Conservation (phyloP, 2,113 vertebrate genomes). For the Scolopax mira region DNA sequence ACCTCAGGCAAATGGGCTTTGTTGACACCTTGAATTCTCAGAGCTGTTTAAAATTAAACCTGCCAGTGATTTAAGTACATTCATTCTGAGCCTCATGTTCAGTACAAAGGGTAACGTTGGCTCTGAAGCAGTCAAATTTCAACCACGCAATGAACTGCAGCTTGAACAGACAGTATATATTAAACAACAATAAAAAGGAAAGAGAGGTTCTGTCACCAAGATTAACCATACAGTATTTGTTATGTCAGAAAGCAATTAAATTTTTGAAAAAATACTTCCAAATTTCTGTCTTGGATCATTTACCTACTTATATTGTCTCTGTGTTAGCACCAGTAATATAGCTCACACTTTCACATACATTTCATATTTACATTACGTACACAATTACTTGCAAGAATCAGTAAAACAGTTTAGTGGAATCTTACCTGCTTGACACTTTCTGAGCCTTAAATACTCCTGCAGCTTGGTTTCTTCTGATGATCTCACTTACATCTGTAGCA, state of each 20-base stretch:
- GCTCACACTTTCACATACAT: neutral
- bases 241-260: neutral
- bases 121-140: neutral
- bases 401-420: neutral
- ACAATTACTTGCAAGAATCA: neutral
- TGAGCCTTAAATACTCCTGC: slow-evolving; percentile 80
- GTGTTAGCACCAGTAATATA: neutral
- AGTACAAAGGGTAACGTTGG: neutral
- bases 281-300: neutral
- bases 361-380: neutral
- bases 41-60: neutral
- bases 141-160: neutral
- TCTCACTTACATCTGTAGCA: slow-evolving; percentile 82
- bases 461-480: slow-evolving; percentile 81
- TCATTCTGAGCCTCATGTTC: neutral
- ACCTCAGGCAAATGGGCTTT: neutral
- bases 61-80: neutral
- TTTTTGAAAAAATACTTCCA: neutral
- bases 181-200: neutral
- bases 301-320: neutral
- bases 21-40: neutral
- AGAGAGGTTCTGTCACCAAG: neutral
- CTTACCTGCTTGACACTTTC: slow-evolving; percentile 89
- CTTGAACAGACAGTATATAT: neutral
- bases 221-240: neutral